Base-by-base conservation (phyloP, 2,888 invertebrate genomes). In the Thyatira batis region DNA sequence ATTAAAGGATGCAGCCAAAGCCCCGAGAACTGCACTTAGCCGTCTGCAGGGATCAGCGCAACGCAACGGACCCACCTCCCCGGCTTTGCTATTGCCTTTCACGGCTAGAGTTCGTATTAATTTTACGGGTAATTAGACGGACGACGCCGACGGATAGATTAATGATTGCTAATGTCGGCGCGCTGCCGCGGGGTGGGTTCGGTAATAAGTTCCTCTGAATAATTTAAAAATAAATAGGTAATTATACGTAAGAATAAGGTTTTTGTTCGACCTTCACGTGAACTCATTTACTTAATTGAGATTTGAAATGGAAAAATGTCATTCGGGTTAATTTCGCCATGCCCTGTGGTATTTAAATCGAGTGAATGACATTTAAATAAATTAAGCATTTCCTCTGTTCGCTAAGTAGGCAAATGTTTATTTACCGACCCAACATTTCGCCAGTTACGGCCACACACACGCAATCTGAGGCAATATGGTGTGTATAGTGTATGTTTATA, bases 1-100 rank as follows among this genome's bases (percentile, higher is more conserved):
- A 60, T 60, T 61, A 61, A 59, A 60, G 59, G 51, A 57, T 50
- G 54, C 60, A 54, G 55, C 55, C 57, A 55, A 57, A 53, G 57
- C 53, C 55, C 4, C 33, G 13, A 13, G 33, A 13, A 46, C 46
- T 25, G 21, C 27, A 25, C 46, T 45, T 27, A 27, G 27, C 27
- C 27, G 45, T 13, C 45, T 45, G 45, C 45, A 10, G 13, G n/a
- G 45, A 21, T 23, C 23, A 23, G 45, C 13, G n/a, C 45, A 39
- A 6, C 33, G 11, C 33, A 10, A 9, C 33, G 33, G 45, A 11
- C n/a, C 23, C 13, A 13, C 45, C 23, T 21, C 2, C 13, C 25
- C n/a, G 10, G 10, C n/a, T 8, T 17, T 25, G 13, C 8, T 17
- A 2, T 13, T 17, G 27, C 46, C 27, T 27, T 17, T 17, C 46